Conservation (phyloP, 2,888 invertebrate species). For the Deroplatys truncata region DNA sequence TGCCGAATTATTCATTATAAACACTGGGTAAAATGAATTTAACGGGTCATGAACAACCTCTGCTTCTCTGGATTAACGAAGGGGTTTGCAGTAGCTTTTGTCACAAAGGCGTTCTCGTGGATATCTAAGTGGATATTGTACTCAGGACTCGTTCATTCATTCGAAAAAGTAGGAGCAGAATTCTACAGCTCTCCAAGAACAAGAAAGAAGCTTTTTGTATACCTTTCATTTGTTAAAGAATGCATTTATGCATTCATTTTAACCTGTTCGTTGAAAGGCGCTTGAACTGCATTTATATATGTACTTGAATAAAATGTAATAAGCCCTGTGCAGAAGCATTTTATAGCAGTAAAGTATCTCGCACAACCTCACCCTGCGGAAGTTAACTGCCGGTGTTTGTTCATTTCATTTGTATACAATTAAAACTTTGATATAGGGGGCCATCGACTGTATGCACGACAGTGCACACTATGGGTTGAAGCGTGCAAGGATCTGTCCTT, state of each 20-base stretch:
- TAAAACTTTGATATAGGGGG: too few species aligned
- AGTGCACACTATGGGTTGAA: too few species aligned
- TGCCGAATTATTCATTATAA: background rate
- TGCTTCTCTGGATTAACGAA: background rate
- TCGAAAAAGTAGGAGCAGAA: background rate
- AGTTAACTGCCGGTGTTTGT: too few species aligned
- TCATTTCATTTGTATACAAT: too few species aligned
- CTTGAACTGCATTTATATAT: background rate
- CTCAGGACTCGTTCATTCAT: background rate
- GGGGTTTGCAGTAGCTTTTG: background rate
- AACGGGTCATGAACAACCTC: background rate
- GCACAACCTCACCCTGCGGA: too few species aligned
- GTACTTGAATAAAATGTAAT: too few species aligned
- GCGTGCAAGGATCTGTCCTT: too few species aligned
- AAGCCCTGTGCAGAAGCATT: too few species aligned
- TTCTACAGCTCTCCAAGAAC: background rate
- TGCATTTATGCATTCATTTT: background rate
- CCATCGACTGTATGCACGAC: too few species aligned
- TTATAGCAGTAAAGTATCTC: too few species aligned
- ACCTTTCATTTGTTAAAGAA: background rate
- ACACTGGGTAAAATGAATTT: background rate
- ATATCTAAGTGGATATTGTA: background rate
- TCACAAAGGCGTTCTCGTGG: background rate
- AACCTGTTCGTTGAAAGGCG: background rate
- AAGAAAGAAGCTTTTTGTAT: background rate